Conservation (phyloP, 2,113 vertebrate species). For the Bubalus kerabau region DNA sequence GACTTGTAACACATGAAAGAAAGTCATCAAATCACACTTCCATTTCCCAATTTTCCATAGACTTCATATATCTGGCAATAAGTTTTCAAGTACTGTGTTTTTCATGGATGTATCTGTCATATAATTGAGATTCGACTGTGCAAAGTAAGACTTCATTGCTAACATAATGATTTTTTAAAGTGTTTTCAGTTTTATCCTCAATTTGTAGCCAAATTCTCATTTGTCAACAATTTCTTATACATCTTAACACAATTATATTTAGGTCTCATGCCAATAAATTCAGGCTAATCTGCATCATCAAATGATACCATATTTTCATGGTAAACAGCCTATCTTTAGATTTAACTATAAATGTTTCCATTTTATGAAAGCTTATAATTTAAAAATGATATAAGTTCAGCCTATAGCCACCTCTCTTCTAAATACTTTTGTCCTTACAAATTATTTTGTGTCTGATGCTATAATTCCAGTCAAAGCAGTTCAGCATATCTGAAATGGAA, state of each 20-base stretch:
- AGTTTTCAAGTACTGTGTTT: neutral
- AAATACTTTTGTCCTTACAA: neutral
- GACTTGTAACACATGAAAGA: neutral
- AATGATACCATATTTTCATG: neutral
- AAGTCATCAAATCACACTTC: neutral
- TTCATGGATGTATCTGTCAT: neutral
- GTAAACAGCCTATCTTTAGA: neutral
- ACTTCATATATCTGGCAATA: neutral
- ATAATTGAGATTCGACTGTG: neutral
- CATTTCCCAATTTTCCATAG: neutral
- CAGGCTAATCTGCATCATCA: neutral
- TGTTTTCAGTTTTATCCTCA: neutral
- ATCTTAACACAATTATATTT: neutral
- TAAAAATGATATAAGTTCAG: neutral
- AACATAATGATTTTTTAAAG: neutral
- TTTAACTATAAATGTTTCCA: neutral
- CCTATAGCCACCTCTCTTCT: neutral
- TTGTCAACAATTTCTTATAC: neutral
- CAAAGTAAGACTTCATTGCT: slow-evolving; percentile 8
- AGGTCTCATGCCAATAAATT: neutral
- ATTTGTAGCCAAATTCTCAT: slow-evolving; percentile 14
- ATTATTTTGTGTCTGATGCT: slow-evolving; percentile 19
- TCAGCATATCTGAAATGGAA: neutral
- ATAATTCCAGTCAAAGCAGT: neutral
- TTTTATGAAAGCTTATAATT: neutral